These are phyloP conservation scores for Drosophila ficusphila DNA, from an alignment of 1,140 invertebrate genomes.

Conservation along the genomic window DNA sequence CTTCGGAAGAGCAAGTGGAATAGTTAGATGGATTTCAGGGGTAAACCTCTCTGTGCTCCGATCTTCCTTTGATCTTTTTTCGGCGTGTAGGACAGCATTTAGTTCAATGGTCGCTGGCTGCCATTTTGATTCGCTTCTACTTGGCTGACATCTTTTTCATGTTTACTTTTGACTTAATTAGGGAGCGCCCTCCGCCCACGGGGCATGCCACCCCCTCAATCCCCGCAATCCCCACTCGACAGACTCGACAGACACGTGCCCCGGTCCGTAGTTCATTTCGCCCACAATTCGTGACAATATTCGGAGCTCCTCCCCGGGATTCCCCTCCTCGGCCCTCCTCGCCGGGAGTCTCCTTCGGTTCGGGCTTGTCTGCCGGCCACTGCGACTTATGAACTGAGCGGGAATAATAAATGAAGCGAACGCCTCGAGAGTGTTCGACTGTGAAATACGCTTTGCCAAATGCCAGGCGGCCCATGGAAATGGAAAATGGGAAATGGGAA, in stretches of 20 bases:
- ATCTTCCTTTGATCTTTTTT: conserved; percentile 7
- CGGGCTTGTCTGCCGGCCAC: background rate
- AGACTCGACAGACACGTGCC: conserved; percentile 24
- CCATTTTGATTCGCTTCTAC: conserved; percentile 57
- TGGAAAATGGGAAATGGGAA: too few species aligned
- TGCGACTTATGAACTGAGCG: conserved; percentile 45
- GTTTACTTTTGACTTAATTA: conserved; percentile 74
- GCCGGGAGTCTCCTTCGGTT: too few species aligned
- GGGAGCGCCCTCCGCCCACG: conserved; percentile 1
- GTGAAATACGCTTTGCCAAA: conserved; percentile 49
- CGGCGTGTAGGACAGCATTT: conserved; percentile 8
- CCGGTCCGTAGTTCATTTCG: conserved; percentile 32
- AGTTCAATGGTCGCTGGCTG: conserved; percentile 36
- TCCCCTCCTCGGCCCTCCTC: too few species aligned
- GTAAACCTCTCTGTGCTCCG: background rate
- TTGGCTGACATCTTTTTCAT: conserved; percentile 63
- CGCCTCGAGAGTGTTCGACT: conserved; percentile 45
- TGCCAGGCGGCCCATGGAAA: conserved; percentile 5
- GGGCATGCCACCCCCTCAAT: too few species aligned
- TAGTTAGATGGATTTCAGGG: too few species aligned
- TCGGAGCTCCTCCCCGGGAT: conserved; percentile 30
- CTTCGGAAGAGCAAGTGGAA: too few species aligned
- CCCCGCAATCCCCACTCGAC: too few species aligned
- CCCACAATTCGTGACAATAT: conserved; percentile 47
- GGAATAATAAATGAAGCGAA: conserved; percentile 51